Percentiles rank a stretch among this genome's conserved stretches.
phyloP scores from a whole-genome alignment of 2,888 invertebrate genomes.

The Apodemia duryi region DNA sequence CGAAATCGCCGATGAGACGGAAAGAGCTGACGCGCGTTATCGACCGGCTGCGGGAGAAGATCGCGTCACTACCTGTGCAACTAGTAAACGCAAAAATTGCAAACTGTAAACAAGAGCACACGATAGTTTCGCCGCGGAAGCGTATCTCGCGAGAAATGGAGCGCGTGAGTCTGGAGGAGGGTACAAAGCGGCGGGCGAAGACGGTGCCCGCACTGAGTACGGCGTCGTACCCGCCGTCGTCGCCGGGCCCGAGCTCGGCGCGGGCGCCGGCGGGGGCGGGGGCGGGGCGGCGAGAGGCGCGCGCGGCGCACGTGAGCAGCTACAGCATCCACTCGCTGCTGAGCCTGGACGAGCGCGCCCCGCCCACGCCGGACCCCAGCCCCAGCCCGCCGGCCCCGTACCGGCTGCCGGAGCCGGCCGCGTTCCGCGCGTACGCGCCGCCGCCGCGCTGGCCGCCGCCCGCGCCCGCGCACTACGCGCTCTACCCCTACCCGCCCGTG shows the following conservation, averaged over 20 bases:
- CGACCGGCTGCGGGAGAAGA: constrained; percentile 59
- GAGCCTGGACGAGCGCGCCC: constrained; percentile 78
- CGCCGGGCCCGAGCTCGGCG: constrained; percentile 46
- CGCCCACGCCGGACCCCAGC: constrained; percentile 65
- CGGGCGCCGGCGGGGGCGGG: constrained; percentile 45
- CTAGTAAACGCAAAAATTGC: constrained; percentile 68
- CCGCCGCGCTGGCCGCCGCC: constrained; percentile 43
- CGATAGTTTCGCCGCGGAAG: constrained; percentile 89
- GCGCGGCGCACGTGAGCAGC: constrained; percentile 80
- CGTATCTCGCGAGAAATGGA: constrained; percentile 90
- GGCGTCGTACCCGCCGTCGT: constrained; percentile 41
- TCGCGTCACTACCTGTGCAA: constrained; percentile 51
- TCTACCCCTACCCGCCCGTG: constrained; percentile 63
- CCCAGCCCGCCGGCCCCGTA: constrained; percentile 71
- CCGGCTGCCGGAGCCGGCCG: constrained; percentile 58
- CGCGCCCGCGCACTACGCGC: constrained; percentile 51
- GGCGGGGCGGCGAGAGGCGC: constrained; percentile 47
- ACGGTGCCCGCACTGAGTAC: constrained; percentile 65
- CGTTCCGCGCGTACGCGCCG: constrained; percentile 38
- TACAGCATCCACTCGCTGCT: constrained; percentile 92
- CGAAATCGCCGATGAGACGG: constrained; percentile 52
- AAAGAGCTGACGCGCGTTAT: constrained; percentile 55
- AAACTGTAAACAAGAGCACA: constrained; percentile 69
- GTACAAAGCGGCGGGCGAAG: constrained; percentile 80
- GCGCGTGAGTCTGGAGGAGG: constrained; percentile 81